Base-by-base conservation (phyloP, 1,140 invertebrate genomes). In the Hycleus phaleratus region DNA sequence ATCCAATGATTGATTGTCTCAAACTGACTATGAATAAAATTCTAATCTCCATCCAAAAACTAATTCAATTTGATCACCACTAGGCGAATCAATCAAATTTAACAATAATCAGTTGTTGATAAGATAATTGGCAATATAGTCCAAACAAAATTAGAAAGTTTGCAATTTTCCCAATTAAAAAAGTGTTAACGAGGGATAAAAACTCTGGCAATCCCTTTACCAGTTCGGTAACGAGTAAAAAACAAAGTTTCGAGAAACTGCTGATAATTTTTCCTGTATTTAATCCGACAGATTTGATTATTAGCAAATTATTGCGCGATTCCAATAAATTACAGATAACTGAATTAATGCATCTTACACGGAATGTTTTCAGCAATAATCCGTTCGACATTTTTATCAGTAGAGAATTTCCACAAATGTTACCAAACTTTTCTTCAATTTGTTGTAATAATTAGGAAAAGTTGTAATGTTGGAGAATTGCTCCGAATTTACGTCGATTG, bases 1-100 rank as follows among this genome's bases (percentile, higher is more conserved):
- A 26, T 42, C 47, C 50, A 47, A 52, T 59, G 57, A 59, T 59
- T 52, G 57, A 59, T 59, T 46, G 46, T 50, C 46, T 59, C 46
- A 40, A 39, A 40, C 26, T 56, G 46, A 11, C 48, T 48, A 26
- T 56, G 54, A 56, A 56, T 56, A 56, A 56, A 49, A 47, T 26
- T 7, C 11, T 47, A 26, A 47, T 26, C 9, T 47, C 39, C 11
- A 51, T 40, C 25, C 38, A 51, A 40, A 11, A 53, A 45, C 18
- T 18, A 18, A 18, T 18, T 18, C 18, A 18, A 18, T 18, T 18
- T 18, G 18, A 18, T 18, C 12, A 12, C 1, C 18, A 18, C 18
- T 18, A 18, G 18, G 18, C 18, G 18, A 18, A 18, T 18, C 18
- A 18, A 18, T 18, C 18, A 45, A 44, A 44, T 26, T 26, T 26